These are phyloP conservation scores for Hirtodrosophila alboralis DNA, from an alignment of 2,888 invertebrate genomes.

Conservation along the genomic window DNA sequence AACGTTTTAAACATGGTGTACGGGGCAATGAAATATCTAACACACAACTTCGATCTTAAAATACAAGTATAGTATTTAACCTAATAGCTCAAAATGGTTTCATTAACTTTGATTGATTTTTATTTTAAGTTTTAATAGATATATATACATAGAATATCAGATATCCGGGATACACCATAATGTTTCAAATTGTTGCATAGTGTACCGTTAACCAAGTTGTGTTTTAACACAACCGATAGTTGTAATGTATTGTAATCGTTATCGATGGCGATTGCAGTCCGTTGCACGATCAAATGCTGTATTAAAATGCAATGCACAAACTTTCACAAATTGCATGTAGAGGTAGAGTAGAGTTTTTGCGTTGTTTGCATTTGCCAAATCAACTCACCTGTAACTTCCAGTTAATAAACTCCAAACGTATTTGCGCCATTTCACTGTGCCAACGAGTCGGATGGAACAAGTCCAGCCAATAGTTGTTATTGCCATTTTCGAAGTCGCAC, in stretches of 20 bases:
- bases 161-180: too few relatives aligned
- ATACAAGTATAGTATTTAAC: too few relatives aligned
- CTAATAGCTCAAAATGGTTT: too few relatives aligned
- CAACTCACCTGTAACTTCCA: slow-evolving; percentile 79
- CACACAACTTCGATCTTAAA: too few relatives aligned
- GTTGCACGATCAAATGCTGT: slow-evolving; percentile 26
- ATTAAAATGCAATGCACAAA: slow-evolving; percentile 28
- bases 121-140: too few relatives aligned
- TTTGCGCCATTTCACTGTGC: slow-evolving; percentile 73
- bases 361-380: neutral
- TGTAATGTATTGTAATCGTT: slow-evolving; percentile 1
- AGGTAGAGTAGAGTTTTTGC: too few relatives aligned
- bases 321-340: slow-evolving; percentile 21
- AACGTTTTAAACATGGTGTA: too few relatives aligned
- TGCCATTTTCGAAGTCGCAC: slow-evolving; percentile 81
- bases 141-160: too few relatives aligned
- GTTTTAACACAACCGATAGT: neutral
- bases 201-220: too few relatives aligned
- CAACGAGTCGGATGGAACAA: slow-evolving; percentile 77
- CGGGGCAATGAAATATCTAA: too few relatives aligned
- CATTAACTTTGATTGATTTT: too few relatives aligned
- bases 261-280: slow-evolving; percentile 1
- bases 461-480: slow-evolving; percentile 77
- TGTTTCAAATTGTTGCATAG: too few relatives aligned
- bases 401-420: slow-evolving; percentile 73